Base-by-base conservation (phyloP, 2,113 vertebrate species). In the Brachionichthys hirsutus region DNA sequence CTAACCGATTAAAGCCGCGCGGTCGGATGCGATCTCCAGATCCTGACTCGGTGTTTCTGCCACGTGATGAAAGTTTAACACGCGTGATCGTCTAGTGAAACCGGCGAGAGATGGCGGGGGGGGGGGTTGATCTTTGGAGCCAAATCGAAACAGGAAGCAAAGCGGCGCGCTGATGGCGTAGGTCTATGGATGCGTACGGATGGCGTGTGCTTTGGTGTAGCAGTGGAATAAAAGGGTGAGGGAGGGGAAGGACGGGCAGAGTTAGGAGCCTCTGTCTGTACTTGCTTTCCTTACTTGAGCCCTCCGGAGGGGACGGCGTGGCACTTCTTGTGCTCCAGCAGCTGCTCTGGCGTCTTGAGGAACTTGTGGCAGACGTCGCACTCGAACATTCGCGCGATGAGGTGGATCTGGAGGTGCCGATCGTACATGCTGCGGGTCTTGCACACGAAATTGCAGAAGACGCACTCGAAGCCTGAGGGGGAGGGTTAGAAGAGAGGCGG, bases 221-320 rank as follows among this genome's bases (percentile, higher is more conserved):
- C 4, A 2, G 55, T 55, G 72, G 57, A 56, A 43, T 66, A 44
- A 73, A 30, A 41, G 36, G 62, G 74, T 62, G 72, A 54, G 54
- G 59, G 20, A 38, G 61, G 48, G 30, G 58, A 7, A 45, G 69
- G 78, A 55, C 7, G 53, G 81, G 70, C 46, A 82, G 72, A 81
- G 67, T 70, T 82, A 87, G 87, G 85, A 88, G 88, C 83, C 85
- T 87, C 84, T 87, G 93, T 92, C 92, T 95, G 94, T 98, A 98
- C 96, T 98, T 98, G 96, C 95, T 98, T 97, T 98, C 96, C 97
- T 99, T 99, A 99, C 97, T 99, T 99, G 95, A 99, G 96, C 93
- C 97, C 97, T 96, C 96, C 96, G 73, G 95, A 94, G 89, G 96
- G 96, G 92, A 98, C 93, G 88, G 95, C 94, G 92, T 99, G 97